phyloP scores from a whole-genome alignment of 2,797 vertebrate genomes.

The Helicolenus hilgendorfi region DNA sequence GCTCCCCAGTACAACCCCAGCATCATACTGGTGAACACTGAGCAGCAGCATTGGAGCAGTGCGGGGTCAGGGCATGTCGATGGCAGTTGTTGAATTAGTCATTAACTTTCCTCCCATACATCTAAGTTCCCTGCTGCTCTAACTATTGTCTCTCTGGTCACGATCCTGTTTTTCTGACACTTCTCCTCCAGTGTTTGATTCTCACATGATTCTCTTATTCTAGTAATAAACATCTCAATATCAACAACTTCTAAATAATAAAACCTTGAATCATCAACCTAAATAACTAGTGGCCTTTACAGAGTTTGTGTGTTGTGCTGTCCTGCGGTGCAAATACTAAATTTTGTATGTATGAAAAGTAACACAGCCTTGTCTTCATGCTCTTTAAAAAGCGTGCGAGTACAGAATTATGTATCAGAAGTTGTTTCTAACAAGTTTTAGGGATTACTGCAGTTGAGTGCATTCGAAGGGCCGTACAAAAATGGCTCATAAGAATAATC shows the following conservation, averaged over 20 bases:
- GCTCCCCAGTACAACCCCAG: slow-evolving; percentile 15
- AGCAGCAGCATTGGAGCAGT: slow-evolving; percentile 28
- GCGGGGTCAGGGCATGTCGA: background rate
- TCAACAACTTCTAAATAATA: background rate
- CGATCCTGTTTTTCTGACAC: background rate
- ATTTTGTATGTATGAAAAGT: background rate
- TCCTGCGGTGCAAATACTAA: background rate
- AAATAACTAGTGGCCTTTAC: background rate
- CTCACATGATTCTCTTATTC: background rate
- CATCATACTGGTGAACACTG: background rate
- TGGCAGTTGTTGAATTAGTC: slow-evolving; percentile 4
- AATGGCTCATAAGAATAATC: background rate
- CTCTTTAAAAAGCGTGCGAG: background rate
- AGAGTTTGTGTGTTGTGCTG: background rate
- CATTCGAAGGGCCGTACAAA: background rate
- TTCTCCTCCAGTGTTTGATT: background rate
- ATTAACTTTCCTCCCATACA: slow-evolving; percentile 17
- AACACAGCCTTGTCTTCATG: background rate
- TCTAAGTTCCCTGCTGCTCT: background rate
- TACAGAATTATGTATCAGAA: background rate
- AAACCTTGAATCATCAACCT: background rate
- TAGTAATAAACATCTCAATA: background rate
- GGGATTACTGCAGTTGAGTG: slow-evolving; percentile 2
- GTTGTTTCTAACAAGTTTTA: background rate
- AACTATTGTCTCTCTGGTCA: background rate